Conservation (phyloP, 1,140 invertebrate species). For the Pogonomyrmex californicus region DNA sequence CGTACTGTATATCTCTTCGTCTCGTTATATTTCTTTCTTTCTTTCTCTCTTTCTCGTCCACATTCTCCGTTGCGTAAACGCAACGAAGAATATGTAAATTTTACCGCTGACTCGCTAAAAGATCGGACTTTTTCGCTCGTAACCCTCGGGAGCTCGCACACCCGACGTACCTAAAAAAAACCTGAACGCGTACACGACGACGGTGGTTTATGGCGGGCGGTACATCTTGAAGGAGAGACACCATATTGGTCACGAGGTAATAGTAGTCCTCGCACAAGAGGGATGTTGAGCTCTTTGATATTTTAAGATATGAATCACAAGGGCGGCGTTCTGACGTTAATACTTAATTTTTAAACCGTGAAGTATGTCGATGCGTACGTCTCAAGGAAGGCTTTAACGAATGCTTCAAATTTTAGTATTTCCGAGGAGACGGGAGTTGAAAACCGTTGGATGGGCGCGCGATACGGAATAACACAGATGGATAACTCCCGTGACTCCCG, state of each 20-base stretch:
- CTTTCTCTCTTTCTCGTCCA: not conserved
- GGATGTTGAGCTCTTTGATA: constrained; percentile 26
- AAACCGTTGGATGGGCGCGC: not conserved
- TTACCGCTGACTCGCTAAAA: constrained; percentile 53
- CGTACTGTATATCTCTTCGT: not conserved
- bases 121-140: constrained; percentile 48
- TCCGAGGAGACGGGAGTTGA: not conserved
- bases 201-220: constrained; percentile 61
- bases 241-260: constrained; percentile 5
- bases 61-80: constrained; percentile 44
- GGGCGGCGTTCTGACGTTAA: constrained; percentile 4
- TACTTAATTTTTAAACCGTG: constrained; percentile 16
- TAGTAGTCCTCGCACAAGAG: not conserved
- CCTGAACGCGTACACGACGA: constrained; percentile 20
- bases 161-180: constrained; percentile 39
- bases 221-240: constrained; percentile 34
- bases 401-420: not conserved
- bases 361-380: not conserved
- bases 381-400: not conserved
- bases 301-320: not conserved
- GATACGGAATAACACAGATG: not conserved
- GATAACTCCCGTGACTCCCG: not conserved
- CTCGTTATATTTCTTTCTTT: constrained; percentile 13
- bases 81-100: constrained; percentile 66
- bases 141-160: constrained; percentile 45